Base-by-base conservation (phyloP, 2,797 vertebrate genomes). In the Myotis findleyi region DNA sequence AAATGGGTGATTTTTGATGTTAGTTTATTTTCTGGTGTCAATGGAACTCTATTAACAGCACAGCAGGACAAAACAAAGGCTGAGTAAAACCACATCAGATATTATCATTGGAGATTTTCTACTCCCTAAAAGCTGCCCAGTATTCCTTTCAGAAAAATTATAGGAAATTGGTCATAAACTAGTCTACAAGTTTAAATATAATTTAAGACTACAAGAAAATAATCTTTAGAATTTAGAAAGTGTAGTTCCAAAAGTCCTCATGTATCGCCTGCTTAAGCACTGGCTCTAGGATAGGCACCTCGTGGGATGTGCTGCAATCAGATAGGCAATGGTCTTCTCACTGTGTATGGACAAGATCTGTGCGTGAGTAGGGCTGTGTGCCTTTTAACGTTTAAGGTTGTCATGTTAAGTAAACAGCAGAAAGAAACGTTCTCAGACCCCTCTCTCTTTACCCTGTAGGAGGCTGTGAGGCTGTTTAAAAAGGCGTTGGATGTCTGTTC, bases 381-480 rank as follows among this genome's bases (percentile, higher is more conserved):
- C 33, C 23, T 68, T 88, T 93, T 71, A 87, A 47, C 3, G 21
- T 44, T 75, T 94, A 94, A 92, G 59, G 36, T 9, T 84, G 18
- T 41, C 16, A 36, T 95, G 18, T 82, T 92, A 86, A 83, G n/a
- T 80, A 87, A 89, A 59, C 71, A 75, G 21, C 14, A 41, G 27
- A 72, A 57, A 93, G 76, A 95, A 92, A 21, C 5, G 64, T 87
- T 53, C 20, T 4, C 18, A 8, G 7, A 4, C 51, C 0, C 49
- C 11, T n/a, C 36, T 13, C 38, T 76, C 88, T 3, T 75, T 66
- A 53, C 92, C 55, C 97, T 97, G 47, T 85, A 99, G 98, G 98
- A 99, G 95, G 98, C 98, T 81, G 20, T 98, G 83, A 97, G 72
- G 92, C 98, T 96, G 94, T 98, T 99, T 95, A 98, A 97, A 97